Evolutionary conservation across 2,113 vertebrate genomes (phyloP).

Genomic region (Menidia beryllina): DNA sequence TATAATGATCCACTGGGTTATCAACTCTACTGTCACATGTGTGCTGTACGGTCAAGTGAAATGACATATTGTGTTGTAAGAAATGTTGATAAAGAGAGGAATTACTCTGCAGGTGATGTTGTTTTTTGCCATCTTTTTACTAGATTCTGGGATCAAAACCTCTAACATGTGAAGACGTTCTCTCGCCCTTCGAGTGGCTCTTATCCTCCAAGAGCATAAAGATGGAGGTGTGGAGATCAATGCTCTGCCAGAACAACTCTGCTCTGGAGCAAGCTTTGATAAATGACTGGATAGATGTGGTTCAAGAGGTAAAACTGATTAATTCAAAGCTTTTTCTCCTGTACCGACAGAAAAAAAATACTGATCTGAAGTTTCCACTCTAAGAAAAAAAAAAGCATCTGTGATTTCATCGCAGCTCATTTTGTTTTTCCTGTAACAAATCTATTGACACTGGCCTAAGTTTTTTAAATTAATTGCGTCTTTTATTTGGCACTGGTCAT

Average conservation of each 20-base stretch:
- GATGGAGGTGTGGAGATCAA: constrained; percentile 47
- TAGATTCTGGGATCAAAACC: constrained; percentile 31
- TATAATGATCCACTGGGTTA: no score
- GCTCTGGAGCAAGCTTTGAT: constrained; percentile 37
- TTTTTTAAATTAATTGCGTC: not conserved
- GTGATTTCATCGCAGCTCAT: not conserved
- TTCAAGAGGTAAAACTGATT: constrained; percentile 58
- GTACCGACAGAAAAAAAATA: no score
- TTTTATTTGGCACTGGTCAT: not conserved
- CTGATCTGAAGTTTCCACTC: no score
- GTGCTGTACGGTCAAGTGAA: no score
- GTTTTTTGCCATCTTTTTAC: constrained; percentile 4
- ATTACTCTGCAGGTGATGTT: not conserved
- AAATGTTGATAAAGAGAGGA: not conserved
- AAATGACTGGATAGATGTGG: constrained; percentile 51
- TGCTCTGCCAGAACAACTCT: constrained; percentile 66
- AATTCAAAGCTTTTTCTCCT: not conserved
- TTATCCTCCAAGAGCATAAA: constrained; percentile 53
- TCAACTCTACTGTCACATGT: no score
- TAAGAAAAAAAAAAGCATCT: not conserved
- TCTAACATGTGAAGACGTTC: constrained; percentile 57
- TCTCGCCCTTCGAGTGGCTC: constrained; percentile 69
- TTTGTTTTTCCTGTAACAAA: not conserved
- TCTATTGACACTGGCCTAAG: not conserved
- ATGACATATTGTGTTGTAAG: not conserved